Percentiles rank a stretch among this genome's conserved stretches.
Conservation (phyloP, 2,888 invertebrate species). For the Meiosimyza decipiens region DNA sequence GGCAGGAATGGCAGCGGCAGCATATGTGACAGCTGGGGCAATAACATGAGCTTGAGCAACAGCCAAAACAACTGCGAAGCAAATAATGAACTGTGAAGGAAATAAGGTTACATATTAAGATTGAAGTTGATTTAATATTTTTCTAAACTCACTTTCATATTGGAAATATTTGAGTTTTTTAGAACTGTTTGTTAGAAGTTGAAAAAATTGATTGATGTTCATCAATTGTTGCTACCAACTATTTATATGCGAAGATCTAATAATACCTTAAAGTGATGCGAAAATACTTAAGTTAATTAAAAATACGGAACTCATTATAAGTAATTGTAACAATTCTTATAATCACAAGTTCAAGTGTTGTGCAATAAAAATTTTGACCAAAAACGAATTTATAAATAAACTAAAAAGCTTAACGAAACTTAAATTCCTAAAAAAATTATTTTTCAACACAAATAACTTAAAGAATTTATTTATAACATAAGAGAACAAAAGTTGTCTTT, state of each 20-base stretch:
- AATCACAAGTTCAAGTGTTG: no score
- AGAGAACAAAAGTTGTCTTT: no score
- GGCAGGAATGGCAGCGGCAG: slow-evolving; percentile 31
- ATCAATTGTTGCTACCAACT: background rate
- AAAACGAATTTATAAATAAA: no score
- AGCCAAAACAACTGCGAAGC: slow-evolving; percentile 54
- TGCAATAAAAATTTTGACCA: no score
- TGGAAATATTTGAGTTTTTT: background rate
- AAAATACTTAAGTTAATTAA: background rate
- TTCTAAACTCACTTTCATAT: slow-evolving; percentile 53
- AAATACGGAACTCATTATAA: background rate
- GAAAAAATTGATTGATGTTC: slow-evolving; percentile 1
- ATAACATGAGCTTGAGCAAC: slow-evolving; percentile 58
- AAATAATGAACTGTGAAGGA: slow-evolving; percentile 52
- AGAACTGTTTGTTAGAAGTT: background rate
- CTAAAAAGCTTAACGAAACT: no score
- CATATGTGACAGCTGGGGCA: slow-evolving; percentile 42
- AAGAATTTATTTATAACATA: no score
- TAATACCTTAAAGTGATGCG: background rate
- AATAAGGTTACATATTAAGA: background rate
- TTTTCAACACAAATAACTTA: no score
- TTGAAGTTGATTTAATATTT: background rate
- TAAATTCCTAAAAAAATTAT: no score
- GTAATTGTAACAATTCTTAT: no score
- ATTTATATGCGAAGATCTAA: background rate